Percentiles rank a stretch among this genome's conserved stretches.
Conservation (phyloP, 2,113 vertebrate genomes). For the Bufo gargarizans region DNA sequence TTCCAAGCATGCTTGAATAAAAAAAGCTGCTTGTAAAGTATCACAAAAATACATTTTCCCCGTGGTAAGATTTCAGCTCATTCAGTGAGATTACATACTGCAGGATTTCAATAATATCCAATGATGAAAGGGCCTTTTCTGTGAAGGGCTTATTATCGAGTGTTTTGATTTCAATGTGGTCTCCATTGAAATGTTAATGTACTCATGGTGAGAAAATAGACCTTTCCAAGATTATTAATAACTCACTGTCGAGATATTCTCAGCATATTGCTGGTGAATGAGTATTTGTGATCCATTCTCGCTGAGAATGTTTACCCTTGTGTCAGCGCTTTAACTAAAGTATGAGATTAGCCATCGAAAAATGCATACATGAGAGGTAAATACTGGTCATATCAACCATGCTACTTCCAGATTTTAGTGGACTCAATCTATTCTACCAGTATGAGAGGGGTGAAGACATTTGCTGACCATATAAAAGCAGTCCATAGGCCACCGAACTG, state of each 20-base stretch:
- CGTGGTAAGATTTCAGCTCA: not conserved
- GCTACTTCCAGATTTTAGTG: not conserved
- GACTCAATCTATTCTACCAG: not conserved
- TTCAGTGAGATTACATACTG: not conserved
- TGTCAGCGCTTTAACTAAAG: not conserved
- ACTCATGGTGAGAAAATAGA: conserved; percentile 49
- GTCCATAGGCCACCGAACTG: no score
- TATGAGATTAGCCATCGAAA: not conserved
- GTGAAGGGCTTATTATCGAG: not conserved
- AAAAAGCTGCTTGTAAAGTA: not conserved
- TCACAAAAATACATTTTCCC: not conserved
- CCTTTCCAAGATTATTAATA: conserved; percentile 38
- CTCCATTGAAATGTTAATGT: conserved; percentile 43
- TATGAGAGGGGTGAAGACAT: no score
- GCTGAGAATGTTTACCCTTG: conserved; percentile 1
- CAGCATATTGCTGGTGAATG: conserved; percentile 6
- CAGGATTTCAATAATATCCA: conserved; percentile 14
- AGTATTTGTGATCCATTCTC: conserved; percentile 1
- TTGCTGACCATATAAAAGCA: no score
- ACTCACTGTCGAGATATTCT: conserved; percentile 27
- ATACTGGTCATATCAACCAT: not conserved
- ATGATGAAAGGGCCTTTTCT: conserved; percentile 30
- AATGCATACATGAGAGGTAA: not conserved
- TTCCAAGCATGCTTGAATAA: not conserved
- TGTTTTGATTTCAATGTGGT: not conserved